phyloP scores from a whole-genome alignment of 2,888 invertebrate species.

The Netelia inedita region DNA sequence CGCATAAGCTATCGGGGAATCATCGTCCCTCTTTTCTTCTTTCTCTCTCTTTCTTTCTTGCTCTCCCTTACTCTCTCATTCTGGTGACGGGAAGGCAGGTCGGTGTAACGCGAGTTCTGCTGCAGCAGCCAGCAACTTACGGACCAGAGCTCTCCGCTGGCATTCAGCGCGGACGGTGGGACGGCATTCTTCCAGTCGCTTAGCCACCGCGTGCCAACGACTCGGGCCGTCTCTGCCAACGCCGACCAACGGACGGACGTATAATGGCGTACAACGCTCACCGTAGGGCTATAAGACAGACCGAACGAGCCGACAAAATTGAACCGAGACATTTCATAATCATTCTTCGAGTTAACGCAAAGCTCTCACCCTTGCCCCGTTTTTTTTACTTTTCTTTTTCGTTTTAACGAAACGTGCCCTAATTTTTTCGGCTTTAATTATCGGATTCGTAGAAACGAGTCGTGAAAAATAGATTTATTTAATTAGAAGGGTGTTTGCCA shows the following conservation, averaged over 20 bases:
- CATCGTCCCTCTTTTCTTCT: constrained; percentile 50
- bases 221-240: constrained; percentile 68
- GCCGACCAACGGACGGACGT: constrained; percentile 69
- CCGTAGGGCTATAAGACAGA: constrained; percentile 58
- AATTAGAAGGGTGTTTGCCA: neutral
- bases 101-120: constrained; percentile 37
- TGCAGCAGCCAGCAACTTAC: constrained; percentile 48
- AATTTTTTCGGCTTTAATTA: constrained; percentile 19
- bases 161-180: constrained; percentile 76
- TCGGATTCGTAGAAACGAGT: neutral
- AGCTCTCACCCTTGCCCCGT: constrained; percentile 3
- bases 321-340: constrained; percentile 69
- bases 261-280: constrained; percentile 63
- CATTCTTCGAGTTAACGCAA: constrained; percentile 60
- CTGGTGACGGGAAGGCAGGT: constrained; percentile 58
- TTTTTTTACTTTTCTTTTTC: constrained; percentile 29
- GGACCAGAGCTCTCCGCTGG: constrained; percentile 55
- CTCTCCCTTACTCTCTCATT: constrained; percentile 21
- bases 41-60: constrained; percentile 21
- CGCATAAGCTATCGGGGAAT: constrained; percentile 75
- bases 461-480: neutral
- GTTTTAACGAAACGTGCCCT: constrained; percentile 16
- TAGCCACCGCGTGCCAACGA: constrained; percentile 76
- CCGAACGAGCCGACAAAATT: constrained; percentile 65
- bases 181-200: constrained; percentile 81